Conservation (phyloP, 1,140 invertebrate species). For the Agrypnia vestita region DNA sequence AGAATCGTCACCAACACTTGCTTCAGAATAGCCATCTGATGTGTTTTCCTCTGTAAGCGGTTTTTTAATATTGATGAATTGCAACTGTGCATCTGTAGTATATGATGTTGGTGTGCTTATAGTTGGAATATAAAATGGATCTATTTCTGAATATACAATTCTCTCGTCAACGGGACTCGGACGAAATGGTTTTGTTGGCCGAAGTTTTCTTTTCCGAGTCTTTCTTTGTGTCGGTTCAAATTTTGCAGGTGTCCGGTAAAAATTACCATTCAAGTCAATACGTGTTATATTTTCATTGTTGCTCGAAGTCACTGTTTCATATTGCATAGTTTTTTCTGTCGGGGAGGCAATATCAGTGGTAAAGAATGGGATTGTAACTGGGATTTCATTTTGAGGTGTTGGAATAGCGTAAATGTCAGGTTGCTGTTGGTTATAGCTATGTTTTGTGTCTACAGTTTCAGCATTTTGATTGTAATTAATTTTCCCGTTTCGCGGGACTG, state of each 20-base stretch:
- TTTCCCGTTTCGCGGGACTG: not conserved
- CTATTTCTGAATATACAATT: conserved; percentile 66
- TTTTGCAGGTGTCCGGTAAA: conserved; percentile 11
- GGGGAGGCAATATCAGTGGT: not conserved
- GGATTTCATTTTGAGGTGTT: not conserved
- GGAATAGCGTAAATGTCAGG: not conserved
- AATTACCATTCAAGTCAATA: not conserved
- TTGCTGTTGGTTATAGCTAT: not conserved
- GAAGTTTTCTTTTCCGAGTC: conserved; percentile 9
- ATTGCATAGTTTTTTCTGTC: conserved; percentile 18
- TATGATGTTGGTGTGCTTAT: conserved; percentile 46
- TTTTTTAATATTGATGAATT: conserved; percentile 24
- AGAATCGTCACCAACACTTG: not conserved
- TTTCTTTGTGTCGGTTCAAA: conserved; percentile 32
- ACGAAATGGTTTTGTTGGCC: conserved; percentile 56
- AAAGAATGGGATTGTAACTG: conserved; percentile 19
- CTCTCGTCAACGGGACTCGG: conserved; percentile 59
- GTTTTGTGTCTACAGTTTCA: conserved; percentile 4
- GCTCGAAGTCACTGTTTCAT: conserved; percentile 5
- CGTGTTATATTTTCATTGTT: conserved; percentile 1
- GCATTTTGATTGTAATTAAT: not conserved
- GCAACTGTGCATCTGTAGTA: conserved; percentile 45
- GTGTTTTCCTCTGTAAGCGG: conserved; percentile 17
- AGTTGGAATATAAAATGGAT: conserved; percentile 65
- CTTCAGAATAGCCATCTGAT: not conserved